phyloP scores from a whole-genome alignment of 2,113 vertebrate genomes.

The Peromyscus leucopus region DNA sequence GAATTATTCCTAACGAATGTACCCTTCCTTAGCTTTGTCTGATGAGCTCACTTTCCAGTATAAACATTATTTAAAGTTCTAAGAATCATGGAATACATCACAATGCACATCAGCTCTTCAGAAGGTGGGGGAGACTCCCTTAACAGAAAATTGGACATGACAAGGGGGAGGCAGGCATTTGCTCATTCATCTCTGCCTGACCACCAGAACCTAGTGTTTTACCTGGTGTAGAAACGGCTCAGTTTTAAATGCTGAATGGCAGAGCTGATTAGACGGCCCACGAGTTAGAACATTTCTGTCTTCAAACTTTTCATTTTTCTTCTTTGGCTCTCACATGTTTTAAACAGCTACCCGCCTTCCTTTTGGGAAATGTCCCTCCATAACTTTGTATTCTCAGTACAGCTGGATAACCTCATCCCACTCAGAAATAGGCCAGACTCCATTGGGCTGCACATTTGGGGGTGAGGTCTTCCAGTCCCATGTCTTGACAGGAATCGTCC shows the following conservation, averaged over 20 bases:
- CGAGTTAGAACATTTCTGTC: background rate
- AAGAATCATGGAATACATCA: background rate
- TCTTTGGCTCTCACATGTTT: constrained; percentile 54
- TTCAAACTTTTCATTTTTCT: constrained; percentile 33
- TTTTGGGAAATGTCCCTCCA: background rate
- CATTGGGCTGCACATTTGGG: constrained; percentile 91
- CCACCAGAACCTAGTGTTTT: background rate
- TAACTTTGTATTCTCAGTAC: constrained; percentile 84
- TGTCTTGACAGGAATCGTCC: constrained; percentile 90
- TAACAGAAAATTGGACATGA: background rate
- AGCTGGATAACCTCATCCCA: constrained; percentile 94
- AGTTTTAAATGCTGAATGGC: background rate
- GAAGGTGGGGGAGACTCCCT: background rate
- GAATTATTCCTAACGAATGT: background rate
- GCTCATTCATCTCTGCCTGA: background rate
- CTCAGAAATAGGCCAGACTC: constrained; percentile 91
- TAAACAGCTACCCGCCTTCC: background rate
- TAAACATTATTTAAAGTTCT: background rate
- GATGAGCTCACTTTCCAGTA: background rate
- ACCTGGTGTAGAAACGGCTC: background rate
- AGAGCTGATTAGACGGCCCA: constrained; percentile 9
- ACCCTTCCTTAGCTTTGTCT: background rate
- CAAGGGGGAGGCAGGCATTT: background rate
- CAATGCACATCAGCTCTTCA: constrained; percentile 29
- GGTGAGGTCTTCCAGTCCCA: constrained; percentile 96